A percentile compares a stretch with the other conserved stretches of the same genome.
phyloP scores from a whole-genome alignment of 2,797 vertebrate genomes.

The Acrocephalus scirpaceus region DNA sequence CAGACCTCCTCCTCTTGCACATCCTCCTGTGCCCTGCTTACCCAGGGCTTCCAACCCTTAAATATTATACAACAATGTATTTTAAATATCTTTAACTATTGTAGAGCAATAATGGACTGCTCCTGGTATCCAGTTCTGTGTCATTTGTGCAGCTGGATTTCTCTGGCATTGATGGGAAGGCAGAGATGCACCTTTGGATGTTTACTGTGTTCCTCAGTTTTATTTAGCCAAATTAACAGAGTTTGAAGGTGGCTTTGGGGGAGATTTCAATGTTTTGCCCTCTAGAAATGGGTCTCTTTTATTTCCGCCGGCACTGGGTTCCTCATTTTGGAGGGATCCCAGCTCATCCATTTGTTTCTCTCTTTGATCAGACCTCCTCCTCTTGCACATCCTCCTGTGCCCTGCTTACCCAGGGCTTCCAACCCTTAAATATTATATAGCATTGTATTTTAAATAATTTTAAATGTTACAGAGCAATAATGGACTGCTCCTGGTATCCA shows the following conservation, averaged over 20 bases:
- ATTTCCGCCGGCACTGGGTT: no score
- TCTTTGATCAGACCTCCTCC: neutral
- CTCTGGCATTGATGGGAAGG: neutral
- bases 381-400: neutral
- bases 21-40: neutral
- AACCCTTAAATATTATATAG: neutral
- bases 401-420: neutral
- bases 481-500: neutral
- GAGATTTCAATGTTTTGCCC: rapidly evolving
- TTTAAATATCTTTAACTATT: neutral
- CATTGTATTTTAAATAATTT: neutral
- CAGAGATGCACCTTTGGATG: neutral
- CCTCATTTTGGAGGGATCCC: neutral
- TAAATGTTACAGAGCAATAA: no score
- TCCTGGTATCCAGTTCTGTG: neutral
- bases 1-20: neutral
- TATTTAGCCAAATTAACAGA: neutral
- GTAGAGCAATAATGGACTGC: no score
- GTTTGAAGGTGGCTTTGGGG: neutral
- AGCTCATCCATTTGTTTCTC: neutral
- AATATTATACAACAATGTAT: no score
- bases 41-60: neutral
- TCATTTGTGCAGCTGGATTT: neutral
- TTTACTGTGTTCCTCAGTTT: neutral
- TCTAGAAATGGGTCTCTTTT: neutral